Evolutionary conservation across 1,140 invertebrate genomes (phyloP).

Genomic region (Ceratina japonica): DNA sequence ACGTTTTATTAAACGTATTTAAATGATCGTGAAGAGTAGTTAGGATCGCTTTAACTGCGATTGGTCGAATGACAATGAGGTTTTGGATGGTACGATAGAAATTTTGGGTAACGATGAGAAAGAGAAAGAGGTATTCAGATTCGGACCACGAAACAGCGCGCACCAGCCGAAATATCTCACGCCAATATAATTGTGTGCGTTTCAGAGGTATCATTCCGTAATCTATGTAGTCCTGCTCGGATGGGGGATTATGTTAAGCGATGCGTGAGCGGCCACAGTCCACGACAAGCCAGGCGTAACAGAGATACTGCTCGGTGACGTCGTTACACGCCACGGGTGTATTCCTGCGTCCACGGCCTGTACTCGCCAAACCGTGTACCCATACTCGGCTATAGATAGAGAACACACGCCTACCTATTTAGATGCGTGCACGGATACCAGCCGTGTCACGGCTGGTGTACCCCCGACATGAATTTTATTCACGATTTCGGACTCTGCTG

Average conservation of each 20-base stretch:
- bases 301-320: slow-evolving; percentile 75
- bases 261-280: slow-evolving; percentile 77
- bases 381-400: slow-evolving; percentile 22
- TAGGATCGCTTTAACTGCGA: too few species aligned
- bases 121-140: slow-evolving; percentile 2
- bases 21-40: too few species aligned
- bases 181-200: slow-evolving; percentile 63
- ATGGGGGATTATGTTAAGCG: slow-evolving; percentile 76
- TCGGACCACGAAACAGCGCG: slow-evolving; percentile 32
- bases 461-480: slow-evolving; percentile 28
- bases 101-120: too few species aligned
- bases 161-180: slow-evolving; percentile 50
- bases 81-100: too few species aligned
- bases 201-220: slow-evolving; percentile 69
- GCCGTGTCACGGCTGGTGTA: neutral
- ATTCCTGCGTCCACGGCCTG: slow-evolving; percentile 43
- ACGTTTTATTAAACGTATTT: too few species aligned
- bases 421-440: slow-evolving; percentile 26
- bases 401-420: slow-evolving; percentile 43
- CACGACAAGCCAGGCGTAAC: slow-evolving; percentile 73
- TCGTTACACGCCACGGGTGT: slow-evolving; percentile 65
- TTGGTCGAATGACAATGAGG: too few species aligned
- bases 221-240: slow-evolving; percentile 69
- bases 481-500: neutral
- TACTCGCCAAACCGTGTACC: neutral